Conservation (phyloP, 2,797 vertebrate genomes). For the Rhabdomys pumilio region DNA sequence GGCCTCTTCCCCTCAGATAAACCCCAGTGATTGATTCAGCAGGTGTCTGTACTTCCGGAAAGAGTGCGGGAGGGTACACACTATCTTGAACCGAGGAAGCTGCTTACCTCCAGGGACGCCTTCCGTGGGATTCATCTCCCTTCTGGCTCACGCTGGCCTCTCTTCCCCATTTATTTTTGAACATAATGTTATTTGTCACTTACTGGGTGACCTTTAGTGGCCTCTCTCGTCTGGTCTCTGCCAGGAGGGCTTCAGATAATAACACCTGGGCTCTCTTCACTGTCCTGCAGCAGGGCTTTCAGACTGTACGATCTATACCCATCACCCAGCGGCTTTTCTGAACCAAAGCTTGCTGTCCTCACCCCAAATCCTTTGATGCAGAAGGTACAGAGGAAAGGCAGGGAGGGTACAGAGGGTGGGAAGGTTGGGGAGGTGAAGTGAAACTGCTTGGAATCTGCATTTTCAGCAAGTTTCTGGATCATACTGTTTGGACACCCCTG, state of each 20-base stretch:
- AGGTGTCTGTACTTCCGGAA: slow-evolving; percentile 76
- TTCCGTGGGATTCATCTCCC: not conserved
- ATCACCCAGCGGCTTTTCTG: not conserved
- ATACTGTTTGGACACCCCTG: not conserved
- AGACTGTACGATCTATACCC: accelerated
- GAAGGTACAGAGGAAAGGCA: no score
- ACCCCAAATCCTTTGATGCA: not conserved
- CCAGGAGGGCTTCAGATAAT: not conserved
- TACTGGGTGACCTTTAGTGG: slow-evolving; percentile 61
- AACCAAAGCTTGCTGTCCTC: not conserved
- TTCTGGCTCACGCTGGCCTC: not conserved
- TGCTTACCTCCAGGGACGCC: not conserved
- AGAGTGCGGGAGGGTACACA: not conserved
- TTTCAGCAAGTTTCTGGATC: not conserved
- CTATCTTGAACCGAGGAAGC: slow-evolving; percentile 8
- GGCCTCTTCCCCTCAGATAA: slow-evolving; percentile 72
- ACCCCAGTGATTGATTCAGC: slow-evolving; percentile 71
- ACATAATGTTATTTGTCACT: slow-evolving; percentile 38
- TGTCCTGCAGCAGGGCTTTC: not conserved
- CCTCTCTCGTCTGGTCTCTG: not conserved
- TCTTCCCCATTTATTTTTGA: slow-evolving; percentile 52
- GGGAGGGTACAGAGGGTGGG: not conserved
- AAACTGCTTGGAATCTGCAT: not conserved
- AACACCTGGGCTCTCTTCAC: not conserved
- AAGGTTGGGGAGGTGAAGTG: not conserved